Conservation (phyloP, 2,113 vertebrate species). For the Cebidichthys violaceus region DNA sequence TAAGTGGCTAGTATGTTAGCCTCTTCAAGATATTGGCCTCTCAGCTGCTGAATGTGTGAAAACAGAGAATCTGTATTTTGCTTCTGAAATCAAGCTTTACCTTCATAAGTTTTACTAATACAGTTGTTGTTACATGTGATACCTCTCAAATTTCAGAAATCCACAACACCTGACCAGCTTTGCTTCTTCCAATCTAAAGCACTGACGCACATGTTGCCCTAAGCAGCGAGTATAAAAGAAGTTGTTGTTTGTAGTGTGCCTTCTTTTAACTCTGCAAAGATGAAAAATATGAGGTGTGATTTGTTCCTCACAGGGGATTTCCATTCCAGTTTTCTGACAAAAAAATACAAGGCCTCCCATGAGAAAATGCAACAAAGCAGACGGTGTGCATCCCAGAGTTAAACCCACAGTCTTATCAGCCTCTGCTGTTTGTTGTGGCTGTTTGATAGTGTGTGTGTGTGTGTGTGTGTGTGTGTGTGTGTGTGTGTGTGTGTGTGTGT, state of each 20-base stretch:
- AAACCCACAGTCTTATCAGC: slow-evolving; percentile 54
- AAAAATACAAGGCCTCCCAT: slow-evolving; percentile 45
- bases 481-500: slow-evolving; percentile 29
- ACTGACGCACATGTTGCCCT: neutral
- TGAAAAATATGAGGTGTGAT: slow-evolving; percentile 45
- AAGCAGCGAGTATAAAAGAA: neutral
- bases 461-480: slow-evolving; percentile 29
- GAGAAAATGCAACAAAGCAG: slow-evolving; percentile 47
- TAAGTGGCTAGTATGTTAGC: neutral
- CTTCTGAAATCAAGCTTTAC: neutral
- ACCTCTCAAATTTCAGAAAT: neutral
- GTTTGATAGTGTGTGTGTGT: slow-evolving; percentile 14
- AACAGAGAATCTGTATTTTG: neutral
- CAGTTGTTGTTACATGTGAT: neutral
- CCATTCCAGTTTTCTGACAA: slow-evolving; percentile 42
- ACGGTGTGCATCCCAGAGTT: slow-evolving; percentile 45
- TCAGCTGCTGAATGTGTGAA: neutral
- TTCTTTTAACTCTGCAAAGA: slow-evolving; percentile 34
- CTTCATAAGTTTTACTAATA: neutral
- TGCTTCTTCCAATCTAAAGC: neutral
- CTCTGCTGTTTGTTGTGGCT: slow-evolving; percentile 54
- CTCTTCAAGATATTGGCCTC: neutral
- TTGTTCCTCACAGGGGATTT: slow-evolving; percentile 45
- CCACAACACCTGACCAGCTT: neutral
- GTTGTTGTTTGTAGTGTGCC: slow-evolving; percentile 5